These are phyloP conservation scores for Tokudaia muenninki DNA, from an alignment of 2,797 vertebrate genomes.

Conservation along the genomic window DNA sequence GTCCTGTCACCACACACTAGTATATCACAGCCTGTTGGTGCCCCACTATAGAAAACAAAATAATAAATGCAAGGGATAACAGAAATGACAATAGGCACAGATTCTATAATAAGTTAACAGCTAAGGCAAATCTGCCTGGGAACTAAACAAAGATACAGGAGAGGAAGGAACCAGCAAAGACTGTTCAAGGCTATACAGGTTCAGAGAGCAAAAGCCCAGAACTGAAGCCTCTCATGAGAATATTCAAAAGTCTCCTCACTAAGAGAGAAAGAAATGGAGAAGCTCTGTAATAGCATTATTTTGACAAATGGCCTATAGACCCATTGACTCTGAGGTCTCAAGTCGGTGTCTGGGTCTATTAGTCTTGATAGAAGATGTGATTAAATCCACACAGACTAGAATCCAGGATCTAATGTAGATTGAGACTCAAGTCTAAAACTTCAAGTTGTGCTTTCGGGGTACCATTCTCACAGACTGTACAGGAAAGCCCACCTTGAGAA, in stretches of 20 bases:
- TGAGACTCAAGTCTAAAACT: neutral
- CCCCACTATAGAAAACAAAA: neutral
- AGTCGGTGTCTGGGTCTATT: neutral
- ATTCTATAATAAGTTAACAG: conserved; percentile 76
- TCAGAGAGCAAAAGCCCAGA: conserved; percentile 79
- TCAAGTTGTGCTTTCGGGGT: neutral
- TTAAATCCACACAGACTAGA: neutral
- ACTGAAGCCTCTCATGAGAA: conserved; percentile 61
- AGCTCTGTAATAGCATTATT: neutral
- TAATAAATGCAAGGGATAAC: conserved; percentile 27
- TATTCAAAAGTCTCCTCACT: conserved; percentile 23
- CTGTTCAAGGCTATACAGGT: conserved; percentile 66
- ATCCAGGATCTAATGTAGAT: neutral
- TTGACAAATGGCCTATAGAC: neutral
- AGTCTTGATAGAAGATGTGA: neutral
- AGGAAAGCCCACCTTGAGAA: neutral
- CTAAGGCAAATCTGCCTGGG: conserved; percentile 64
- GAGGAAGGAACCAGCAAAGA: conserved; percentile 82
- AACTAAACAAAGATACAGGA: conserved; percentile 49
- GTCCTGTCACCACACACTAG: neutral
- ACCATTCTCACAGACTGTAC: neutral
- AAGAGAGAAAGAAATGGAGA: neutral
- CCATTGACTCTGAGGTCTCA: neutral
- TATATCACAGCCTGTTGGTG: rapidly evolving
- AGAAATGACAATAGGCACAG: conserved; percentile 76